Evolutionary conservation across 1,140 invertebrate species (phyloP).

Genomic region (Vanessa atalanta): DNA sequence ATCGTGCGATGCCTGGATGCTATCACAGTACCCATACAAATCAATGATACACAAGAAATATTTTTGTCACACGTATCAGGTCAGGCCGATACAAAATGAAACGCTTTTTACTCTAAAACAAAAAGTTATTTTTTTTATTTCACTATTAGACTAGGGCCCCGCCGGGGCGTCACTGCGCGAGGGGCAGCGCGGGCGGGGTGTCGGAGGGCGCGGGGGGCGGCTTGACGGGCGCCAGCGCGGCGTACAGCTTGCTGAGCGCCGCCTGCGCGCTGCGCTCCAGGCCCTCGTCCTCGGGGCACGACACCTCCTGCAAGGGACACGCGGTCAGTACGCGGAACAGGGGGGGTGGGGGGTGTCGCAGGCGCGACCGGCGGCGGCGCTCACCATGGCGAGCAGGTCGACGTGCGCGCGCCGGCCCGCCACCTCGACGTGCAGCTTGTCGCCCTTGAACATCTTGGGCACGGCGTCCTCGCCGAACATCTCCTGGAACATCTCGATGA

Average conservation of each 20-base stretch:
- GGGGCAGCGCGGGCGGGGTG: slow-evolving; percentile 80
- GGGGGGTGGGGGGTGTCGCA: too few relatives aligned
- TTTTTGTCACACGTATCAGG: too few relatives aligned
- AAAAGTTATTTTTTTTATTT: too few relatives aligned
- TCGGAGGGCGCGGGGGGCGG: slow-evolving; percentile 27
- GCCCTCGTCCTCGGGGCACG: slow-evolving; percentile 89
- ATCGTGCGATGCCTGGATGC: too few relatives aligned
- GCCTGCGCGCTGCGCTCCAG: slow-evolving; percentile 93
- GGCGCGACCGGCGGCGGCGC: neutral
- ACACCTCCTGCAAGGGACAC: slow-evolving; percentile 84
- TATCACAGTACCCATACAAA: too few relatives aligned
- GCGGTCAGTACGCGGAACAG: too few relatives aligned
- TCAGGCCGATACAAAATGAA: too few relatives aligned
- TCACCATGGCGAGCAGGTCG: slow-evolving; percentile 89
- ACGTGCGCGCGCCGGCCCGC: slow-evolving; percentile 93
- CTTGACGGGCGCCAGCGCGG: slow-evolving; percentile 88
- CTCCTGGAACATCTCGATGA: slow-evolving; percentile 95
- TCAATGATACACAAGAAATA: too few relatives aligned
- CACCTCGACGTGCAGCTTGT: slow-evolving; percentile 92
- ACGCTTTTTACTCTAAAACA: too few relatives aligned
- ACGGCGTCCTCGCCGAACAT: slow-evolving; percentile 97
- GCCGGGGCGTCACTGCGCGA: slow-evolving; percentile 5
- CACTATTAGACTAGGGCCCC: too few relatives aligned
- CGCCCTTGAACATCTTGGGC: slow-evolving; percentile 96
- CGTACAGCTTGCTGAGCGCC: slow-evolving; percentile 91